Conservation (phyloP, 1,140 invertebrate species). For the Eriosoma lanigerum region DNA sequence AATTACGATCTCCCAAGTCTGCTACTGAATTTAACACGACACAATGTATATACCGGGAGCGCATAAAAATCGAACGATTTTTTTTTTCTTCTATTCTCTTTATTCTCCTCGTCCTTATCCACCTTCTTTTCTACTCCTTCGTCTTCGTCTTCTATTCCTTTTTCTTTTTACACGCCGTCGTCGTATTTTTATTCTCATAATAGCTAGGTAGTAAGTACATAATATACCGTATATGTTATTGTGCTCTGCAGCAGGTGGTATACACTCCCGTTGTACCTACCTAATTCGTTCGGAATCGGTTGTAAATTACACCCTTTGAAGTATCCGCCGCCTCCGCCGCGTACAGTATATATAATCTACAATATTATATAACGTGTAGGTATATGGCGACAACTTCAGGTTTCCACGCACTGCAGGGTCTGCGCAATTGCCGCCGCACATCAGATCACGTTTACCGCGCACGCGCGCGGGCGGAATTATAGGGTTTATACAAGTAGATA, state of each 20-base stretch:
- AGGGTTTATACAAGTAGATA: too few relatives aligned
- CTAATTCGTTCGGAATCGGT: slow-evolving; percentile 28
- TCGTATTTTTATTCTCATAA: too few relatives aligned
- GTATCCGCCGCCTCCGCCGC: slow-evolving; percentile 11
- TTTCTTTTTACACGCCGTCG: too few relatives aligned
- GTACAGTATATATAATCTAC: background rate
- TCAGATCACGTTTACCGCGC: background rate
- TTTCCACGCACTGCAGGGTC: slow-evolving; percentile 7
- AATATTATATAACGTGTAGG: background rate
- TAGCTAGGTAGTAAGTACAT: too few relatives aligned
- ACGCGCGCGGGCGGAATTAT: too few relatives aligned
- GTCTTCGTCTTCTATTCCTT: background rate
- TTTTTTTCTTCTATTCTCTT: slow-evolving; percentile 15
- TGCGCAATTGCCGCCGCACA: too few relatives aligned
- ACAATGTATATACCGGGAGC: slow-evolving; percentile 20
- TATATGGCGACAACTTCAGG: background rate
- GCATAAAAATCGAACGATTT: slow-evolving; percentile 31
- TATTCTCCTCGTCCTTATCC: background rate
- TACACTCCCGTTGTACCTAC: background rate
- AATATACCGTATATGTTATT: too few relatives aligned
- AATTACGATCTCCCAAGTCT: slow-evolving; percentile 41
- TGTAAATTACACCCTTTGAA: slow-evolving; percentile 46
- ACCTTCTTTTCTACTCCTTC: background rate
- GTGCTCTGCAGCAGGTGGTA: background rate
- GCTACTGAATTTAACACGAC: slow-evolving; percentile 43